Evolutionary conservation across 2,113 vertebrate species (phyloP).

Genomic region (Sceloporus undulatus): DNA sequence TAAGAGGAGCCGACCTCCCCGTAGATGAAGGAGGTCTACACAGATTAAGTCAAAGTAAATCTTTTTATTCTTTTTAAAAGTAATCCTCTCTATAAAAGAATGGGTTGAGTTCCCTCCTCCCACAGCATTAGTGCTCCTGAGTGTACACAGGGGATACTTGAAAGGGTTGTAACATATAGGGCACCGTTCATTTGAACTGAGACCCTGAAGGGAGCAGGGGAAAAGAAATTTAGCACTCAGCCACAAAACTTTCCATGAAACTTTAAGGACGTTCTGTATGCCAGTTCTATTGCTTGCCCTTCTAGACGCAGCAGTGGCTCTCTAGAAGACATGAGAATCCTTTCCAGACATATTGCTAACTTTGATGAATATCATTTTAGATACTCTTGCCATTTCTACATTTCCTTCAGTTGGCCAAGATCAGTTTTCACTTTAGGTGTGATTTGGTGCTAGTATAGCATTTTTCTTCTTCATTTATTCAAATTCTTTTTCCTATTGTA

Average conservation of each 20-base stretch:
- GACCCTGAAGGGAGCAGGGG: constrained; percentile 46
- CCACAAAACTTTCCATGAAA: constrained; percentile 27
- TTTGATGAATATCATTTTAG: neutral
- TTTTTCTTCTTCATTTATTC: too few relatives aligned
- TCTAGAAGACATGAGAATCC: too few relatives aligned
- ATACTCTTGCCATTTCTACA: neutral
- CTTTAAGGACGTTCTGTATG: neutral
- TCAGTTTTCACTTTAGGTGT: too few relatives aligned
- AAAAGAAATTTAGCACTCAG: constrained; percentile 53
- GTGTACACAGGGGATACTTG: constrained; percentile 82
- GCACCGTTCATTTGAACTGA: constrained; percentile 55
- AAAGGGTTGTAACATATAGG: constrained; percentile 73
- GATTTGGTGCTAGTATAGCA: too few relatives aligned
- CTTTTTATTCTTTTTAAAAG: constrained; percentile 69
- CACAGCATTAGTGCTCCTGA: constrained; percentile 80
- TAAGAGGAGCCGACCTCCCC: constrained; percentile 89
- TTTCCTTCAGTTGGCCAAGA: neutral
- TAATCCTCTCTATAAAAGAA: constrained; percentile 87
- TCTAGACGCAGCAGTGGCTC: neutral
- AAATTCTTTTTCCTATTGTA: too few relatives aligned
- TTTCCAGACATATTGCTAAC: neutral
- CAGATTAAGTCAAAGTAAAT: constrained; percentile 86
- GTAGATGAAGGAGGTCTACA: constrained; percentile 86
- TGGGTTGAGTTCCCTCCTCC: constrained; percentile 72
- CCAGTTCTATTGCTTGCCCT: neutral